Conservation (phyloP, 2,113 vertebrate species). For the Cynocephalus volans region DNA sequence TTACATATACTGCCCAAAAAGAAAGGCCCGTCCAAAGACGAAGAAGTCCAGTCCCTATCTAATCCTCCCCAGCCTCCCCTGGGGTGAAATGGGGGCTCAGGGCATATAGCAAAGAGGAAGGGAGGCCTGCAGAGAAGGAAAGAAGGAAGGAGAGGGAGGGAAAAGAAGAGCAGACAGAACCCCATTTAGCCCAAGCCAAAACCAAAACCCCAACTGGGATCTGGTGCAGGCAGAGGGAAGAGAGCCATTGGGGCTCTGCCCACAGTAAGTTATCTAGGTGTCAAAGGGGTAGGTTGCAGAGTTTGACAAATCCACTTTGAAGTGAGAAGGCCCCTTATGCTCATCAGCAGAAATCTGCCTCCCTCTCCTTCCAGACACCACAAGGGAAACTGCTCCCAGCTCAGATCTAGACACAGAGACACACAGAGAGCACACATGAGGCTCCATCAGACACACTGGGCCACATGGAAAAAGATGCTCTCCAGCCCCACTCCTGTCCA, state of each 20-base stretch:
- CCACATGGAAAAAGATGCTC: neutral
- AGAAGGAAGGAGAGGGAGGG: too few relatives aligned
- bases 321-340: neutral
- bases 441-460: neutral
- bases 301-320: neutral
- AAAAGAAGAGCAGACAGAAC: neutral
- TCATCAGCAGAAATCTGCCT: neutral
- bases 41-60: neutral
- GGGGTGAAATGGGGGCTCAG: neutral
- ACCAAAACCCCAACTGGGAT: neutral
- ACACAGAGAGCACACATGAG: neutral
- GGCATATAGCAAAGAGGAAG: neutral
- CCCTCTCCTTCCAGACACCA: neutral
- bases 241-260: neutral
- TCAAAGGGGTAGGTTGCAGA: neutral
- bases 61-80: neutral
- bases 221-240: neutral
- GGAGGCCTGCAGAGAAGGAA: neutral
- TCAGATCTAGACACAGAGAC: neutral
- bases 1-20: neutral
- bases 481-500: neutral
- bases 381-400: neutral
- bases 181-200: conserved; percentile 17
- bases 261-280: neutral
- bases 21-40: neutral